phyloP scores from a whole-genome alignment of 2,888 invertebrate species.

The Apomyelois bistriatella region DNA sequence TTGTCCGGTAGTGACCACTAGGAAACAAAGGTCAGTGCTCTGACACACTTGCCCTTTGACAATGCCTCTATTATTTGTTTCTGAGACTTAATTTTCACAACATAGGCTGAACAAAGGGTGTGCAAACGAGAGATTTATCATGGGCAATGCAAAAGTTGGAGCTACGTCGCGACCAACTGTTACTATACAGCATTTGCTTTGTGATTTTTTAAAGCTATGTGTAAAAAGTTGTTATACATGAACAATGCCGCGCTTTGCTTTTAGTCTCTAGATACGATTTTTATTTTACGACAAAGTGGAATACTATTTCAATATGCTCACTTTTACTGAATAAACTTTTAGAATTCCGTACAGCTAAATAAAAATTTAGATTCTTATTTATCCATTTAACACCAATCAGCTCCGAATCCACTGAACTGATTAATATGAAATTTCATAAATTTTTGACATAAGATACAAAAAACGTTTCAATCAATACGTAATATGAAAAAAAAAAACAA shows the following conservation, averaged over 20 bases:
- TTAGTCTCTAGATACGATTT: background rate
- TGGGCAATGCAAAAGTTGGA: conserved; percentile 36
- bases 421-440: too few relatives aligned
- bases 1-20: too few relatives aligned
- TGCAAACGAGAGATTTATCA: conserved; percentile 41
- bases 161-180: conserved; percentile 32
- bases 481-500: too few relatives aligned
- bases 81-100: conserved; percentile 36
- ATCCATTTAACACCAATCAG: too few relatives aligned
- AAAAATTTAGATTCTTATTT: too few relatives aligned
- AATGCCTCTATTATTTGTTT: background rate
- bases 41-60: too few relatives aligned
- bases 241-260: conserved; percentile 1
- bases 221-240: background rate
- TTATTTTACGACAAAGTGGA: background rate
- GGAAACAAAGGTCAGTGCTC: too few relatives aligned
- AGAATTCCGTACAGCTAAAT: too few relatives aligned
- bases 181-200: conserved; percentile 22
- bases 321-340: too few relatives aligned
- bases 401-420: too few relatives aligned
- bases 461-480: too few relatives aligned
- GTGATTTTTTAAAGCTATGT: background rate
- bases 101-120: conserved; percentile 37
- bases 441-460: too few relatives aligned
- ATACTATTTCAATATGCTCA: background rate